These are phyloP conservation scores for Apteryx owenii DNA, from an alignment of 2,113 vertebrate genomes.

Conservation along the genomic window DNA sequence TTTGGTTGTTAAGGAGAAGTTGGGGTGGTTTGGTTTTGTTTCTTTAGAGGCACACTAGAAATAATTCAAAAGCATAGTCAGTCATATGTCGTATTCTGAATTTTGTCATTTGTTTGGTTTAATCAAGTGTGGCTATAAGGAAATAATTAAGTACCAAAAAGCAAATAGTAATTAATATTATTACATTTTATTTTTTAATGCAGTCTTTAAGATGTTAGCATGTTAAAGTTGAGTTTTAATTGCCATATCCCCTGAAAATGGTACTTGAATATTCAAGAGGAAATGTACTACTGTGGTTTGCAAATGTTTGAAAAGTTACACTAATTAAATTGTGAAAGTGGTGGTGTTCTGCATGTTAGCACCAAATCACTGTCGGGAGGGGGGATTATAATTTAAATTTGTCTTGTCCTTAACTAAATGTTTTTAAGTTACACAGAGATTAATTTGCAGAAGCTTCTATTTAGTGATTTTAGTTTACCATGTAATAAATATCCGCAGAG, in stretches of 20 bases:
- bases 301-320: conserved; percentile 31
- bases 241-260: neutral
- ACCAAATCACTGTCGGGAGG: conserved; percentile 14
- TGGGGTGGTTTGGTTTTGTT: neutral
- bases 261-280: neutral
- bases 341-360: conserved; percentile 37
- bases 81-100: neutral
- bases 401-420: conserved; percentile 41
- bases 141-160: neutral
- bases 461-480: conserved; percentile 32
- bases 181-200: conserved; percentile 8
- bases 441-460: neutral
- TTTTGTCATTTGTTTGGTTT: neutral
- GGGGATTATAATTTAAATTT: neutral
- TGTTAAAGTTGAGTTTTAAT: neutral
- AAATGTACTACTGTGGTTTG: neutral
- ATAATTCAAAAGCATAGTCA: neutral
- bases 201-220: neutral
- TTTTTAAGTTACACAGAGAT: conserved; percentile 55
- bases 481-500: conserved; percentile 34
- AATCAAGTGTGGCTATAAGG: neutral
- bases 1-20: neutral
- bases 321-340: neutral
- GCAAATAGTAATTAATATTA: neutral
- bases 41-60: neutral